Conservation (phyloP, 2,113 vertebrate genomes). For the rabbit (Oryctolagus cuniculus) region mOryCun1.1 NC_091439.1:64082001-64082500, state of each 20-base stretch:
- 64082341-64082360: conserved; percentile 24
- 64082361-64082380: neutral
- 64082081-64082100: neutral
- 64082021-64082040: conserved; percentile 7
- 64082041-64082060: neutral
- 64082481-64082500: neutral
- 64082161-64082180: neutral
- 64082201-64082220: neutral
- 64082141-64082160: neutral
- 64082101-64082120: neutral
- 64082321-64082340: conserved; percentile 1
- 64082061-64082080: neutral
- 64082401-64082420: neutral
- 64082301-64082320: conserved; percentile 5
- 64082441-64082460: neutral
- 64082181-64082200: neutral
- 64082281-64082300: conserved; percentile 4
- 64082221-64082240: neutral
- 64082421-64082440: neutral
- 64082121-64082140: neutral
- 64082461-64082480: neutral
- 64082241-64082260: conserved; percentile 20
- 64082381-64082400: neutral
- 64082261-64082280: conserved; percentile 9
- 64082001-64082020: conserved; percentile 27